Conservation (phyloP, 2,797 vertebrate genomes). For the Hemibagrus guttatus region DNA sequence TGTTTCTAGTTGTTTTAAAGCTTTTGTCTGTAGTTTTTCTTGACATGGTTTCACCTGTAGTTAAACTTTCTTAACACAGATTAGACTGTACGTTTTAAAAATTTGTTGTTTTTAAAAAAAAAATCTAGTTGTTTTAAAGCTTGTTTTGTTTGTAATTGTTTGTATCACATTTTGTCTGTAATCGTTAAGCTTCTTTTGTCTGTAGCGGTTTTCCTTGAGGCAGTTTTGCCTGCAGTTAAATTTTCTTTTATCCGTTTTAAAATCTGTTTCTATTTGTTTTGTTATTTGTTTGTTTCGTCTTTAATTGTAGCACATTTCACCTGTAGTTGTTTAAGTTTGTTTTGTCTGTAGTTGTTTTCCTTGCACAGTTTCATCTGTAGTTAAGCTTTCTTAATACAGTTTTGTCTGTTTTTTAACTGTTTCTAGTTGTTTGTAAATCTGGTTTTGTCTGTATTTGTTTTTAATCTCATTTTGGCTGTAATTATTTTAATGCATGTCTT, state of each 20-base stretch:
- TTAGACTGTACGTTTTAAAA: not conserved
- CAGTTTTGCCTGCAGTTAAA: not conserved
- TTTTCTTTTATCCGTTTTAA: not conserved
- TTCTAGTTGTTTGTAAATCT: not conserved
- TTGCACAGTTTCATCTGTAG: not conserved
- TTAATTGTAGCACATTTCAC: not conserved
- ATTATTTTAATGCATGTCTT: not conserved
- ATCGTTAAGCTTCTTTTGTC: not conserved
- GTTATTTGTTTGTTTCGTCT: not conserved
- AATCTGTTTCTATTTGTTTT: no score
- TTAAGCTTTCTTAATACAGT: not conserved
- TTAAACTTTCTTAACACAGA: not conserved
- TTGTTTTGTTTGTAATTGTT: not conserved
- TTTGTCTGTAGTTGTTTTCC: not conserved
- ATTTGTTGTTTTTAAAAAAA: not conserved
- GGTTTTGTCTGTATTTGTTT: no score
- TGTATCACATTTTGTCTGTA: not conserved
- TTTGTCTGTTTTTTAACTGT: not conserved
- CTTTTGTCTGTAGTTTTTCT: no score
- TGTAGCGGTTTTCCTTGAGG: not conserved
- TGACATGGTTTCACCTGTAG: not conserved
- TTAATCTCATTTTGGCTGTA: not conserved
- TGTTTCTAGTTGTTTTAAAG: no score
- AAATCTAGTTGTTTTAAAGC: not conserved
- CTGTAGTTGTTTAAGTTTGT: not conserved